Conservation (phyloP, 2,888 invertebrate genomes). For the Gnatocerus cornutus region DNA sequence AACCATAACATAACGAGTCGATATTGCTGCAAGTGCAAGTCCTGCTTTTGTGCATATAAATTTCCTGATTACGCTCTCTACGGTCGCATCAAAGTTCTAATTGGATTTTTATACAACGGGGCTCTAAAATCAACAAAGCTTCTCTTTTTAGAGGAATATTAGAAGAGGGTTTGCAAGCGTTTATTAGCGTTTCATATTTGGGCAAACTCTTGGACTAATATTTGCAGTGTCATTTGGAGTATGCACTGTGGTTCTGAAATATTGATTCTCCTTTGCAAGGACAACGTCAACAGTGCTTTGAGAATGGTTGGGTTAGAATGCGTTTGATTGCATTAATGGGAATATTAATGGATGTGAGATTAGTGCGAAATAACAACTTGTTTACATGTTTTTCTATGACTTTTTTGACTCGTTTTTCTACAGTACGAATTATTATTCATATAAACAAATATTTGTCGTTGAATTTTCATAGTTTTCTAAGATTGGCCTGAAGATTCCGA, state of each 20-base stretch:
- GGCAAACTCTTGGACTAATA: conserved; percentile 40
- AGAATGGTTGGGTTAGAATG: conserved; percentile 43
- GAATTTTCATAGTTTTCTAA: too few relatives aligned
- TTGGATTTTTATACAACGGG: conserved; percentile 19
- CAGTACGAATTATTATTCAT: too few relatives aligned
- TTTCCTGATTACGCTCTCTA: conserved; percentile 6
- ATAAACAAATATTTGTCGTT: too few relatives aligned
- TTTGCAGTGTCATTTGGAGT: conserved; percentile 45
- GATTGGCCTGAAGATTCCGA: too few relatives aligned
- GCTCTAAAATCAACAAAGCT: conserved; percentile 23
- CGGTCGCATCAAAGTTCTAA: conserved; percentile 11
- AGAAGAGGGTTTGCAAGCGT: conserved; percentile 13
- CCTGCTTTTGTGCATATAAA: conserved; percentile 14
- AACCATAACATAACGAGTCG: conserved; percentile 4
- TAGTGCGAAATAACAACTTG: too few relatives aligned
- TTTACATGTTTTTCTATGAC: too few relatives aligned
- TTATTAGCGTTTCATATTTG: conserved; percentile 33
- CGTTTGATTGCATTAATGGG: conserved; percentile 21
- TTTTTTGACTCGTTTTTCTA: too few relatives aligned
- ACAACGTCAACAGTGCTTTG: conserved; percentile 47
- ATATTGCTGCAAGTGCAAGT: conserved; percentile 12
- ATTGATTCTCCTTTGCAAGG: conserved; percentile 47
- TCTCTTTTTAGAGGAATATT: conserved; percentile 10
- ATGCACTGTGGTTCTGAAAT: conserved; percentile 45
- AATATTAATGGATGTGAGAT: background rate